Conservation (phyloP, 2,113 vertebrate species). For the Cololabis saira region DNA sequence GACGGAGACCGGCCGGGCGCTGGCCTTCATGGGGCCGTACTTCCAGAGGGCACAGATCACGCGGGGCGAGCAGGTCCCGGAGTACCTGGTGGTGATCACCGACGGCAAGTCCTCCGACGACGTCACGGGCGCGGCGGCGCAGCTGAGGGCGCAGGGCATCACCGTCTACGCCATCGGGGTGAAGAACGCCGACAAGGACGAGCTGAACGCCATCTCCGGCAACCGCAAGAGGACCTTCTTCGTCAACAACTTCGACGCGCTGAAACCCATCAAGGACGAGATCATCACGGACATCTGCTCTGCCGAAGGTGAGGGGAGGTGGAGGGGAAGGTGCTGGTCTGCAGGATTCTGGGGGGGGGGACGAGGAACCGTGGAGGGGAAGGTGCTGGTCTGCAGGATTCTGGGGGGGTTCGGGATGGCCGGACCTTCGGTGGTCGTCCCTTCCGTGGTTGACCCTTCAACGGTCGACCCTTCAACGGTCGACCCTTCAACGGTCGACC, state of each 20-base stretch:
- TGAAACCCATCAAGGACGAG: constrained; percentile 81
- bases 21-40: constrained; percentile 73
- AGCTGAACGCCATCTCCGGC: constrained; percentile 81
- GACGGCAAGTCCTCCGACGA: constrained; percentile 82
- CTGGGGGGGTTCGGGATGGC: too few species aligned
- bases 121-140: constrained; percentile 75
- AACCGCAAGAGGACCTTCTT: constrained; percentile 78
- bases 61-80: constrained; percentile 64
- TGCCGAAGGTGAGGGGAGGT: constrained; percentile 76
- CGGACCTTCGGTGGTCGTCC: too few species aligned
- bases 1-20: constrained; percentile 79
- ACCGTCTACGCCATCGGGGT: constrained; percentile 85
- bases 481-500: too few species aligned
- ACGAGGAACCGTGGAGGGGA: too few species aligned
- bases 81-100: constrained; percentile 86
- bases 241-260: constrained; percentile 84
- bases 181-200: constrained; percentile 55
- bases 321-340: too few species aligned
- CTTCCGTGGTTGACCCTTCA: too few species aligned
- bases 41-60: constrained; percentile 69
- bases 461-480: too few species aligned
- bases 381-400: too few species aligned
- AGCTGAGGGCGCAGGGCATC: constrained; percentile 72
- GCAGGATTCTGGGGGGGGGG: too few species aligned
- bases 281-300: constrained; percentile 85